phyloP scores from a whole-genome alignment of 1,140 invertebrate genomes.

The Drosophila tani region DNA sequence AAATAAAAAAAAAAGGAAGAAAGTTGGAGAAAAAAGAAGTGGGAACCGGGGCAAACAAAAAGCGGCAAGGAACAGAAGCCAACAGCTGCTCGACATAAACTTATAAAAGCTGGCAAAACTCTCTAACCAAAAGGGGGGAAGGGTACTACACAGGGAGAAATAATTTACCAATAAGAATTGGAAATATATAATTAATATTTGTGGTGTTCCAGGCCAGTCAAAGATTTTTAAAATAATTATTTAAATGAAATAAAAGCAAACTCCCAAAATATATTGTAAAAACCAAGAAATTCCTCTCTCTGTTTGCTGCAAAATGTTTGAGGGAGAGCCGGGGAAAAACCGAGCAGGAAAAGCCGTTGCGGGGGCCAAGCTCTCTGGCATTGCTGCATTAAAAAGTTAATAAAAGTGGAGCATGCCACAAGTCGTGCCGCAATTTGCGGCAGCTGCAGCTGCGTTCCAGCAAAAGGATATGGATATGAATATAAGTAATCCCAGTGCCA shows the following conservation, averaged over 20 bases:
- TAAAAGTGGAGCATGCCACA: slow-evolving; percentile 83
- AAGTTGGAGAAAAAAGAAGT: slow-evolving; percentile 9
- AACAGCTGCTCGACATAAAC: slow-evolving; percentile 60
- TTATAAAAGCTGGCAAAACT: slow-evolving; percentile 55
- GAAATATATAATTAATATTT: too few species aligned
- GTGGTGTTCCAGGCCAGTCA: too few species aligned
- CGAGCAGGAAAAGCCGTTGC: neutral
- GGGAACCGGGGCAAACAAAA: slow-evolving; percentile 7
- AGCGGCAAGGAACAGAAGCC: slow-evolving; percentile 22
- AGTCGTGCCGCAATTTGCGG: slow-evolving; percentile 81
- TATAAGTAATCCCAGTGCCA: slow-evolving; percentile 61
- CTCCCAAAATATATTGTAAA: too few species aligned
- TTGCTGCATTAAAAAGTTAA: slow-evolving; percentile 81
- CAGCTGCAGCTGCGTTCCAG: slow-evolving; percentile 66
- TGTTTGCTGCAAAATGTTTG: neutral
- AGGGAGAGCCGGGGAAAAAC: neutral
- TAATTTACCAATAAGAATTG: rapidly evolving
- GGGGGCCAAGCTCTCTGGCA: slow-evolving; percentile 23
- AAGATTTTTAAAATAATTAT: neutral
- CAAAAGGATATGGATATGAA: slow-evolving; percentile 74
- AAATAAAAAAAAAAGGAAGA: slow-evolving; percentile 26
- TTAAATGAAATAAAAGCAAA: neutral
- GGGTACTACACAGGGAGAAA: neutral
- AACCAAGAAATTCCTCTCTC: neutral
- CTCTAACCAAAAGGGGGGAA: slow-evolving; percentile 15